Conservation (phyloP, 2,113 vertebrate species). For the Indicator maculatus region DNA sequence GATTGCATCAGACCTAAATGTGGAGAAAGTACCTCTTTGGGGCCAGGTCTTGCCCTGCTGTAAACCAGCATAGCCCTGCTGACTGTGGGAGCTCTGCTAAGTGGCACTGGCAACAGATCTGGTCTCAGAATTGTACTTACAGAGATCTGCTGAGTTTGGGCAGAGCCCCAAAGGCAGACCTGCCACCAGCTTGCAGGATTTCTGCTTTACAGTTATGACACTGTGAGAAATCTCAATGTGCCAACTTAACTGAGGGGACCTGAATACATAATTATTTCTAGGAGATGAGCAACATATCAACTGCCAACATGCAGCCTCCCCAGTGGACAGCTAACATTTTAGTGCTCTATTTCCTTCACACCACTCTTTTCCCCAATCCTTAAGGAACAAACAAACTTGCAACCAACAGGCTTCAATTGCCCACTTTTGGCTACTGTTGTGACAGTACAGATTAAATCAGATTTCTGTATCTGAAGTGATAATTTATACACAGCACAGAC, state of each 20-base stretch:
- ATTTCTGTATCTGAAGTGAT: not conserved
- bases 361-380: not conserved
- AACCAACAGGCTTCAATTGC: not conserved
- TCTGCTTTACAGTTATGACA: not conserved
- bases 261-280: constrained; percentile 33
- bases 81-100: not conserved
- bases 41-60: not conserved
- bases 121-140: not conserved
- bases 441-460: not conserved
- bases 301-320: not conserved
- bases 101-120: not conserved
- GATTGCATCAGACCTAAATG: not conserved
- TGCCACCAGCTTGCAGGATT: not conserved
- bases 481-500: not conserved
- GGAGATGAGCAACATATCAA: not conserved
- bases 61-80: not conserved
- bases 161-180: not conserved
- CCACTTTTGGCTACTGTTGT: not conserved
- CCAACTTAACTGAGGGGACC: constrained; percentile 26
- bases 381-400: constrained; percentile 22
- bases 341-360: not conserved
- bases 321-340: constrained; percentile 5
- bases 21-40: not conserved
- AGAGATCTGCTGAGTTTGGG: not conserved
- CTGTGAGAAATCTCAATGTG: constrained; percentile 10